Conservation (phyloP, 2,797 vertebrate genomes). For the Onychomys arenicola region DNA sequence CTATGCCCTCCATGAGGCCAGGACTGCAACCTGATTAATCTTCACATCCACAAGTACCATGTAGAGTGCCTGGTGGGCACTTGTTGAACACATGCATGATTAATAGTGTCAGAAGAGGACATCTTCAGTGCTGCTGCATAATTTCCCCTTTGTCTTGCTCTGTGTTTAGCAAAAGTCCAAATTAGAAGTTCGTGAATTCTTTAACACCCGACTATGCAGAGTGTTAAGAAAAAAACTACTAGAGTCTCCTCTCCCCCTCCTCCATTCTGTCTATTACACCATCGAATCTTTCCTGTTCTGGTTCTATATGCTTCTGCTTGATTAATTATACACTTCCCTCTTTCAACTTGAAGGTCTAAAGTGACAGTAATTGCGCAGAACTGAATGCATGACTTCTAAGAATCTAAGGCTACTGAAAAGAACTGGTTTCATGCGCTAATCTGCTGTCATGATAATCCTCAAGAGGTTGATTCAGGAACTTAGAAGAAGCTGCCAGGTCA, state of each 20-base stretch:
- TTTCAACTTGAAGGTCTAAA: slow-evolving; percentile 82
- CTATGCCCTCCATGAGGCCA: not conserved
- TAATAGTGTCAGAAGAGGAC: not conserved
- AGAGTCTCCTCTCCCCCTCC: not conserved
- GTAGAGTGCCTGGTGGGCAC: not conserved
- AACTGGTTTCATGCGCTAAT: slow-evolving; percentile 72
- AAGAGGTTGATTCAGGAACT: slow-evolving; percentile 67
- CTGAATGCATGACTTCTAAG: slow-evolving; percentile 81
- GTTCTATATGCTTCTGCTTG: slow-evolving; percentile 79
- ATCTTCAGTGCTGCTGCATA: not conserved
- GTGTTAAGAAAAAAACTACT: not conserved
- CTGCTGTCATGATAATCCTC: slow-evolving; percentile 74
- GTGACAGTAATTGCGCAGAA: slow-evolving; percentile 83
- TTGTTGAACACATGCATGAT: slow-evolving; percentile 43
- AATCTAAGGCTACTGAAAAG: slow-evolving; percentile 71
- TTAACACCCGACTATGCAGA: slow-evolving; percentile 31
- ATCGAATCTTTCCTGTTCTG: slow-evolving; percentile 77
- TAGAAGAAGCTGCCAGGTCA: slow-evolving; percentile 72
- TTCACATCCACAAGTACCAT: not conserved
- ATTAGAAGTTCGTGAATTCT: slow-evolving; percentile 61
- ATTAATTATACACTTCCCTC: slow-evolving; percentile 80
- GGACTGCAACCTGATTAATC: not conserved
- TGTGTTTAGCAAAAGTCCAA: slow-evolving; percentile 50
- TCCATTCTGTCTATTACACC: slow-evolving; percentile 63
- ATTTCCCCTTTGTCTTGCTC: not conserved